Evolutionary conservation across 2,113 vertebrate genomes (phyloP).

Genomic region (Pipa parva): DNA sequence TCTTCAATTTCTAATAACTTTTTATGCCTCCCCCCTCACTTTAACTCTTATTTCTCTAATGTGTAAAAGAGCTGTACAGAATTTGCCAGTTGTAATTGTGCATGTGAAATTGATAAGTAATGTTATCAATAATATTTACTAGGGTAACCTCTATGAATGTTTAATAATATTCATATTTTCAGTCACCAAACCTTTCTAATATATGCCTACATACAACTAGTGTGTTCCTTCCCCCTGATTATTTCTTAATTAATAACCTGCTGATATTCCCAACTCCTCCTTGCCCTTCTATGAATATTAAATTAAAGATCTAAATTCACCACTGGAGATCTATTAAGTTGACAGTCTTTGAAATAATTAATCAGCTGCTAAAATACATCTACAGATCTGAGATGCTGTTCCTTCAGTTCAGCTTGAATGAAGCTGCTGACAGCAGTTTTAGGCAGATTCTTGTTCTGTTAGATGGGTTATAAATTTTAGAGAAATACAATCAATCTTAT

Average conservation of each 20-base stretch:
- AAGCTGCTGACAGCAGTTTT: slow-evolving; percentile 12
- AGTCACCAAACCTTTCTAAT: background rate
- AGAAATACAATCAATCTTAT: slow-evolving; percentile 6
- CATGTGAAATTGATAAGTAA: too few relatives aligned
- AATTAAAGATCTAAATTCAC: slow-evolving; percentile 34
- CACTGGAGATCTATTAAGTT: slow-evolving; percentile 4
- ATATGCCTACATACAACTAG: background rate
- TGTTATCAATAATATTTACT: background rate
- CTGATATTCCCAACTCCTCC: slow-evolving; percentile 16
- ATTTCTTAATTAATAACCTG: slow-evolving; percentile 32
- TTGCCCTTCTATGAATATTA: slow-evolving; percentile 37
- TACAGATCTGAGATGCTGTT: background rate
- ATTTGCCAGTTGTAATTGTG: too few relatives aligned
- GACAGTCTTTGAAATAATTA: slow-evolving; percentile 40
- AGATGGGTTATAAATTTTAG: background rate
- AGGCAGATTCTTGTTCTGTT: background rate
- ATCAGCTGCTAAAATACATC: slow-evolving; percentile 14
- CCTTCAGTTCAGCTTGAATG: slow-evolving; percentile 20
- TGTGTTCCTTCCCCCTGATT: slow-evolving; percentile 28
- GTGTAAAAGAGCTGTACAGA: too few relatives aligned
- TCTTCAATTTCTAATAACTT: too few relatives aligned
- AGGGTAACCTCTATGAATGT: background rate
- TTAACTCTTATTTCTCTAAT: too few relatives aligned
- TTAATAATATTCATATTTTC: background rate
- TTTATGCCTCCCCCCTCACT: too few relatives aligned